These are phyloP conservation scores for Chloebia gouldiae DNA, from an alignment of 2,113 vertebrate species.

Conservation along the genomic window DNA sequence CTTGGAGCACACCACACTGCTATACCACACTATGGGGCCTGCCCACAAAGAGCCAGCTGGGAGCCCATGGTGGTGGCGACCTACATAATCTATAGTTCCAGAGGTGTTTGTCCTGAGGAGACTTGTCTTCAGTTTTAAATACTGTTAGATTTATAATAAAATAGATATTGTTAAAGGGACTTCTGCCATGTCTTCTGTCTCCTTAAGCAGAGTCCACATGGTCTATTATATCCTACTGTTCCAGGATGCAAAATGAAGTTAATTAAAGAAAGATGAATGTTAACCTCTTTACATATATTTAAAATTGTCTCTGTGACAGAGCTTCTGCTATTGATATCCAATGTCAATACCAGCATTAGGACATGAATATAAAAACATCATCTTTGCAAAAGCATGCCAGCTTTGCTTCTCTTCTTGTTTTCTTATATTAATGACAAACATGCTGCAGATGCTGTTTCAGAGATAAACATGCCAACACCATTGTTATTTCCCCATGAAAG, in stretches of 20 bases:
- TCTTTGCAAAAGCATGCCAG: background rate
- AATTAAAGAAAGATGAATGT: background rate
- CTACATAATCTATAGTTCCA: background rate
- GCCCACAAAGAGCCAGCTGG: rapidly evolving
- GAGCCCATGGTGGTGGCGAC: rapidly evolving
- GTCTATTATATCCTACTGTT: background rate
- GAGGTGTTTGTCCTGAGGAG: background rate
- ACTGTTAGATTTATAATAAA: background rate
- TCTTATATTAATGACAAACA: constrained; percentile 41
- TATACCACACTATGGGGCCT: background rate
- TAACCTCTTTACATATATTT: background rate
- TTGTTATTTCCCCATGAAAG: constrained; percentile 42
- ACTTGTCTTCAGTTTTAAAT: background rate
- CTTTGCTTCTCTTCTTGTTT: constrained; percentile 13
- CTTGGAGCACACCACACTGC: rapidly evolving
- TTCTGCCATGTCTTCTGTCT: background rate
- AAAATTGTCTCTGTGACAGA: background rate
- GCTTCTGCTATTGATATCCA: background rate
- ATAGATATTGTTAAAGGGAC: background rate
- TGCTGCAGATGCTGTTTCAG: constrained; percentile 23
- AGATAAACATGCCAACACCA: constrained; percentile 16
- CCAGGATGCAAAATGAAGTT: background rate
- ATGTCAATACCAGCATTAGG: background rate
- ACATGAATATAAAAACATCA: background rate
- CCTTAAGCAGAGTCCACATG: background rate